A percentile compares a stretch with the other conserved stretches of the same genome.
Conservation (phyloP, 2,888 invertebrate species). For the Apotomis turbidana region DNA sequence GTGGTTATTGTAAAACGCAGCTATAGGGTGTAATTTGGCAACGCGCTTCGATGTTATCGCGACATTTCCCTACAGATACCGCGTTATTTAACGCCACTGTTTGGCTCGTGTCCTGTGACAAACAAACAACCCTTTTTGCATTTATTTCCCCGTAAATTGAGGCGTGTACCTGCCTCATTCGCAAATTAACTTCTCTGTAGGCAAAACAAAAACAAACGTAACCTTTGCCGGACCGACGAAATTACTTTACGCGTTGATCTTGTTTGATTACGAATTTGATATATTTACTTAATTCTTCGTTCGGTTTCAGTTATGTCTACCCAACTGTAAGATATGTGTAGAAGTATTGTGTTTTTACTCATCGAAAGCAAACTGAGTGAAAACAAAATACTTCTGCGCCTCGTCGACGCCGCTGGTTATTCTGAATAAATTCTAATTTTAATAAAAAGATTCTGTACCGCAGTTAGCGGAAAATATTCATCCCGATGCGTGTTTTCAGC, state of each 20-base stretch:
- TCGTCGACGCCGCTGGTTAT: background rate
- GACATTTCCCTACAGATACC: conserved; percentile 75
- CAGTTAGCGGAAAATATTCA: conserved; percentile 18
- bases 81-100: conserved; percentile 76
- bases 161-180: conserved; percentile 44
- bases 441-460: conserved; percentile 15
- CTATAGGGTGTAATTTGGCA: conserved; percentile 79
- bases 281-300: conserved; percentile 24
- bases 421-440: background rate
- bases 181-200: conserved; percentile 41
- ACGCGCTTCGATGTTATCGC: conserved; percentile 74
- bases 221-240: conserved; percentile 38
- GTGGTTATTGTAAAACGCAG: conserved; percentile 73
- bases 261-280: conserved; percentile 35
- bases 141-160: conserved; percentile 55
- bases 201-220: conserved; percentile 41
- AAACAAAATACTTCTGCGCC: background rate
- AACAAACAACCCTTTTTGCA: conserved; percentile 53
- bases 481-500: conserved; percentile 23
- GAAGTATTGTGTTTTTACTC: too few species aligned
- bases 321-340: background rate
- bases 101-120: conserved; percentile 63
- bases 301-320: background rate
- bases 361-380: too few species aligned
- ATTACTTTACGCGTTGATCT: conserved; percentile 34